A percentile compares a stretch with the other conserved stretches of the same genome.
phyloP scores from a whole-genome alignment of 2,113 vertebrate species.

The Pristiophorus japonicus region DNA sequence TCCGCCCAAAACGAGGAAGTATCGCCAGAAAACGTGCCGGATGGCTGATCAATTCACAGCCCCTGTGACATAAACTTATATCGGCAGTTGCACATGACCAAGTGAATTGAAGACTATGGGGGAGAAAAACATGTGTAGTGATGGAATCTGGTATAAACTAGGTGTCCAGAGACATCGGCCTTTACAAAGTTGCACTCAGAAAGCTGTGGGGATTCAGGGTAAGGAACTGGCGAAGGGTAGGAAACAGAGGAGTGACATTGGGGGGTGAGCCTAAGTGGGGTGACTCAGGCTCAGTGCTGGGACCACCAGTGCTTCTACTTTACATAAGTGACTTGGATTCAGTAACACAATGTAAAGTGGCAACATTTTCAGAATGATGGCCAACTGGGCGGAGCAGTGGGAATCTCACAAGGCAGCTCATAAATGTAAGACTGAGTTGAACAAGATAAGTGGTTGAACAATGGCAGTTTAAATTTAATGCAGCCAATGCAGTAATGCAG shows the following conservation, averaged over 20 bases:
- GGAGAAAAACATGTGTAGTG: too few species aligned
- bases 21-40: too few species aligned
- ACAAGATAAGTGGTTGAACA: neutral
- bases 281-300: neutral
- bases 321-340: neutral
- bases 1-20: too few species aligned
- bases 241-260: neutral
- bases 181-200: neutral
- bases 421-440: neutral
- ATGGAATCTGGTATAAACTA: too few species aligned
- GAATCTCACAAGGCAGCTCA: neutral
- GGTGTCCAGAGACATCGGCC: neutral
- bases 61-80: too few species aligned
- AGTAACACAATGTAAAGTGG: neutral
- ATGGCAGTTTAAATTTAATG: neutral
- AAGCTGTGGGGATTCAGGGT: neutral
- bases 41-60: too few species aligned
- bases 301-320: neutral
- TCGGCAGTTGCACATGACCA: too few species aligned
- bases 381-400: neutral
- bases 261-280: neutral
- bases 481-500: too few species aligned
- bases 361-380: too few species aligned
- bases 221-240: neutral
- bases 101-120: too few species aligned